Evolutionary conservation across 2,797 vertebrate species (phyloP).

Genomic region (Perdix hodgsoniae): DNA sequence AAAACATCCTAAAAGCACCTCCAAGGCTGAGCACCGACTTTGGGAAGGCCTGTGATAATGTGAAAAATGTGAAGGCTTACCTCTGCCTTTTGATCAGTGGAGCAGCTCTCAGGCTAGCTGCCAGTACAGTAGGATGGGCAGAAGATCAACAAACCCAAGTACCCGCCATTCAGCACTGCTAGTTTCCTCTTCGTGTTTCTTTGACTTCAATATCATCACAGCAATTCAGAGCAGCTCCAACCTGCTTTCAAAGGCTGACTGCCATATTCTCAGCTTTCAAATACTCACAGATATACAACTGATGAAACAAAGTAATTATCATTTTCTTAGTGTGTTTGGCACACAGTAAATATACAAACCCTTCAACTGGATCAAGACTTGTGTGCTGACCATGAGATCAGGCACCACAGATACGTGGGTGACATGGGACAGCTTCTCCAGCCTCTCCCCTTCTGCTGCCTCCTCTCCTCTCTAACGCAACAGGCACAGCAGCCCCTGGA

Average conservation of each 20-base stretch:
- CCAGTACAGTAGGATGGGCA: background rate
- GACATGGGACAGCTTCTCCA: background rate
- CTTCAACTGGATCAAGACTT: background rate
- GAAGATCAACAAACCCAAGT: background rate
- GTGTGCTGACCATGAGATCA: background rate
- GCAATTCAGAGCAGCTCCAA: background rate
- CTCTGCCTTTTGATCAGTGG: background rate
- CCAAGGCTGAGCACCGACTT: background rate
- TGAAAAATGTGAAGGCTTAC: background rate
- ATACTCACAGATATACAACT: background rate
- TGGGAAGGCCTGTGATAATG: background rate
- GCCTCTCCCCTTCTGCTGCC: background rate
- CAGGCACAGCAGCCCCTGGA: background rate
- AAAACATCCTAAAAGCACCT: background rate
- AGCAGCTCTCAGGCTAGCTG: background rate
- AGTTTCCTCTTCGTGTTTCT: rapidly evolving
- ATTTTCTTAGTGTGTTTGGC: background rate
- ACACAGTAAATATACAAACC: background rate
- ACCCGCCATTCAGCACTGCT: background rate
- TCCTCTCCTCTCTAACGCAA: background rate
- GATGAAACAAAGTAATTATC: background rate
- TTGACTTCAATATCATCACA: background rate
- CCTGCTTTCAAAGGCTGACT: background rate
- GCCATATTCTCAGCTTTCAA: background rate
- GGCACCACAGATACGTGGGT: background rate